Evolutionary conservation across 2,888 invertebrate genomes (phyloP), one percentile per base, ranked within the genome.

Genomic region (Chrysina gloriosa): DNA sequence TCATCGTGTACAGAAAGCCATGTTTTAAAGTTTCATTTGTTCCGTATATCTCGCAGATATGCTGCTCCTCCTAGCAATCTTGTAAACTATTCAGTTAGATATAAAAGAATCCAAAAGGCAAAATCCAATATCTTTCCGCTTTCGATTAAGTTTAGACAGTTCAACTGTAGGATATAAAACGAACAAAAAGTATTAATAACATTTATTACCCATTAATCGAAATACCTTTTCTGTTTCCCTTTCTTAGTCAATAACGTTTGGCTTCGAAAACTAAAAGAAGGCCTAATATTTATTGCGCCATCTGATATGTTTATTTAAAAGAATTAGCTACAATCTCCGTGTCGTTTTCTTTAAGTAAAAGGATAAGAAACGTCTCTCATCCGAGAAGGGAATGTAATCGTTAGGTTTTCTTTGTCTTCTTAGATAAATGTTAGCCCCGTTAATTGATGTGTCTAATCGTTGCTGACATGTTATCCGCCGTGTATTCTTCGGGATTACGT

Each of bases 381-480:
- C 36, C 11, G 58, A 48, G 31, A 58, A 47, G 50, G 39, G 58
- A 67, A 67, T 58, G 66, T 48, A 67, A 67, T 67, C 66, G 66
- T 67, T 67, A 67, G 58, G 58, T 52, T 50, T 68, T 64, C 68
- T 63, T 68, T 68, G 68, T 63, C 56, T 63, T 63, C 54, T 67
- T 19, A 71, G 73, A 73, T 72, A 73, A 73, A 73, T 73, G 71
- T 71, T 71, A 67, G 67, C 27, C 63, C 69, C 36, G 72, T 71
- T 73, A 73, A 73, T 73, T 72, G 72, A 72, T 71, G 72, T 72
- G 72, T 73, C 71, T 73, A 73, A 73, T 73, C 72, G 73, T 67
- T 69, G 72, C 70, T 71, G 73, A 73, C 73, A 71, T 71, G 72
- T 72, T 72, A 73, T 71, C 71, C 69, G 39, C 72, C 70, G 67